A percentile compares a stretch with the other conserved stretches of the same genome.
phyloP scores from a whole-genome alignment of 2,113 vertebrate genomes.

The Oreochromis tanganicae region DNA sequence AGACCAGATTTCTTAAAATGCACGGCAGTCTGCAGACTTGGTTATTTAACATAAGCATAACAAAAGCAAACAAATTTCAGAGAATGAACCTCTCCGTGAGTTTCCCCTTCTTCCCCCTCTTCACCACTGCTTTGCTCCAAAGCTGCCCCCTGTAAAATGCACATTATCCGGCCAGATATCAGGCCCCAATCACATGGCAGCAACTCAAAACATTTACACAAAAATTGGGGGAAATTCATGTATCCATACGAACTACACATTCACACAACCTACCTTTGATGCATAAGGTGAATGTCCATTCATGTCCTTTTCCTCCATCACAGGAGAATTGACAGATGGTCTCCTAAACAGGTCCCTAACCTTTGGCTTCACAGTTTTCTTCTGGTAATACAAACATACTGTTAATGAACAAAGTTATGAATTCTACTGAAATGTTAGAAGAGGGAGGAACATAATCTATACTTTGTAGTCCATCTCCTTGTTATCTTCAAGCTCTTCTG shows the following conservation, averaged over 20 bases:
- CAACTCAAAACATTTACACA: background rate
- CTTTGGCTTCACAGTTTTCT: conserved; percentile 36
- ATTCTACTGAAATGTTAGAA: background rate
- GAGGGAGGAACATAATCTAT: background rate
- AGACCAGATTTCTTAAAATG: background rate
- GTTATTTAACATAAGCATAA: background rate
- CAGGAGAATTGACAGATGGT: background rate
- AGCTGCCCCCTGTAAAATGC: conserved; percentile 8
- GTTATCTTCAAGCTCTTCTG: conserved; percentile 7
- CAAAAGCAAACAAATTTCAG: background rate
- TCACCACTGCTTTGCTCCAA: background rate
- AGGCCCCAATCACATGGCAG: background rate
- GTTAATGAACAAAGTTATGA: background rate
- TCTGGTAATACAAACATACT: background rate
- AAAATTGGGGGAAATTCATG: background rate
- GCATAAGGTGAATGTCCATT: background rate
- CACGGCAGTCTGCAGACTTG: accelerated
- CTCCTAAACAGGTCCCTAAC: conserved; percentile 29
- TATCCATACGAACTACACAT: background rate
- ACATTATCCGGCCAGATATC: background rate
- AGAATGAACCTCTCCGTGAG: background rate
- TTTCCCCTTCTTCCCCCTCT: background rate
- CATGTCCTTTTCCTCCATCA: background rate
- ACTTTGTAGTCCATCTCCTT: conserved; percentile 39
- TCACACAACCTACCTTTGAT: conserved; percentile 8